Evolutionary conservation across 2,113 vertebrate species (phyloP), one percentile per base, ranked within the genome.

Genomic region (Ptyas mucosa): DNA sequence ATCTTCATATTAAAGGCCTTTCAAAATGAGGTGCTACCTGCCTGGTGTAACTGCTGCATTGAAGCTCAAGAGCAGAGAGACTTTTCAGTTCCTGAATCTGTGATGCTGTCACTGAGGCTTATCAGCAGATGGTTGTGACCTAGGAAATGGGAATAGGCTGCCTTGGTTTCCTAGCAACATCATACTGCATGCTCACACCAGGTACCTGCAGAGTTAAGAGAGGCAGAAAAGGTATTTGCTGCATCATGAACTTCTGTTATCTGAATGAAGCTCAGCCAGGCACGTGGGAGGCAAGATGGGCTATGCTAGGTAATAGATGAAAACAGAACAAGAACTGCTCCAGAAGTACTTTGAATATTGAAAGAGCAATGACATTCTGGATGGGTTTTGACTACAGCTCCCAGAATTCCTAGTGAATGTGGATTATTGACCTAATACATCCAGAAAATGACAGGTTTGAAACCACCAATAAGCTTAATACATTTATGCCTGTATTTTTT

Each of bases 161-260:
- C 8, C 69, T 85, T 61, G 43, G 92, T 93, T 85, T 89, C 92
- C 88, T 93, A 93, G 88, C 92, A 86, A 86, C 89, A n/a, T 20
- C 75, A 43, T 2, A 21, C 26, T 53, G 29, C 57, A 86, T 23
- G 49, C 52, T 93, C 54, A 86, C 52, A 14, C 24, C 75, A 39
- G 15, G 7, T 43, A 34, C 24, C 57, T 20, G 7, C 5, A 12
- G 20, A 69, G 21, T 53, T 88, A 69, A 81, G 55, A 75, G 24
- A 57, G 26, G 54, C 51, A 43, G 54, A 14, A 39, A 58, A 86
- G 54, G 46, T 12, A 8, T 46, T 23, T 20, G 1, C 43, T 61
- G 8, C 49, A 18, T 52, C 69, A 90, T 90, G 92, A 5, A 24
- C 18, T 18, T 55, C 8, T 55, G 39, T 53, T 89, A 5, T 92